Evolutionary conservation across 2,797 vertebrate genomes (phyloP), one percentile per base, ranked within the genome.

Genomic region (Scolopax rusticola): DNA sequence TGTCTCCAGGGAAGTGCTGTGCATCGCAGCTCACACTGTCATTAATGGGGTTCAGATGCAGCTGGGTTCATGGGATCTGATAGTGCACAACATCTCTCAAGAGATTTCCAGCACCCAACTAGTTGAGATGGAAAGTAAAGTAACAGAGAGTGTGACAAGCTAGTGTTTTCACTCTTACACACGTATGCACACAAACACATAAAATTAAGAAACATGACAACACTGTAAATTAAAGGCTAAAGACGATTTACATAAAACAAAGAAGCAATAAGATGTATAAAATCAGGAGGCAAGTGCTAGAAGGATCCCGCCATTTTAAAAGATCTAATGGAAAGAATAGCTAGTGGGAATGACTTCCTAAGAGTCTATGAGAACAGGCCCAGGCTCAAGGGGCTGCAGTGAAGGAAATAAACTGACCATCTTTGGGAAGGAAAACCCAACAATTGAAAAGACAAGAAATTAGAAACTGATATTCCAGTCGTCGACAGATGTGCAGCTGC

Each of bases 341-440:
- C 75, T 65, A 87, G 30, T 76, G 68, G 77, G 54, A 88, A 47
- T 23, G 12, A 56, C 67, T 61, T 60, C 63, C 60, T 70, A 93
- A 80, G 90, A 95, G 53, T 33, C 76, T 90, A 65, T 74, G 80
- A 95, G 80, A 95, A 67, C 51, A 54, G 11, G 27, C 33, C 45
- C 74, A 24, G 43, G 18, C 40, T 87, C 87, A 53, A 92, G 90
- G 65, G 85, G 21, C 61, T 70, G 57, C n/a, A 61, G 53, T 40
- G 64, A 74, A 96, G 76, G 84, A 97, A 96, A 93, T 91, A 85
- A 88, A 71, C 36, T 83, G 67, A 86, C 74, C 38, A 15, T 69
- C 76, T 93, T 78, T 70, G 47, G 75, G 41, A 87, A 89, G 38
- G 41, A 87, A 94, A 94, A 83, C 53, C 43, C 73, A 77, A 95